A percentile compares a stretch with the other conserved stretches of the same genome.
phyloP scores from a whole-genome alignment of 2,797 vertebrate species.

The Enteromius anoplus region DNA sequence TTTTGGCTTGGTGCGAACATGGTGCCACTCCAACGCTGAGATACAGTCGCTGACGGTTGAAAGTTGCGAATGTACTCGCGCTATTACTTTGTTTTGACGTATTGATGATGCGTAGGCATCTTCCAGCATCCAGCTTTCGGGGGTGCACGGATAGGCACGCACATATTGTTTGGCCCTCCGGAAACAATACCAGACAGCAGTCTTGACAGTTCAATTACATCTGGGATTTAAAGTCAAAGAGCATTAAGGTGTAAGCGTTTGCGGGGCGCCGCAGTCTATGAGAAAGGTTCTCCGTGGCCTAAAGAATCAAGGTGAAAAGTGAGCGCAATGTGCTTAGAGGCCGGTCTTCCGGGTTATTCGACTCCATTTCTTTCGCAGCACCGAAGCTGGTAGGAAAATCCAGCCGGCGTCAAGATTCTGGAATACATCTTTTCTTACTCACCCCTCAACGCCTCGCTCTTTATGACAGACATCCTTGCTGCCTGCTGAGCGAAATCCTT shows the following conservation, averaged over 20 bases:
- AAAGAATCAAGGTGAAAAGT: conserved; percentile 56
- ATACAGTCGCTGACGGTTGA: neutral
- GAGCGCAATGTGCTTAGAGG: conserved; percentile 57
- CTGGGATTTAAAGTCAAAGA: conserved; percentile 61
- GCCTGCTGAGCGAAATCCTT: conserved; percentile 64
- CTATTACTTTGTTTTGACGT: conserved; percentile 46
- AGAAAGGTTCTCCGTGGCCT: conserved; percentile 58
- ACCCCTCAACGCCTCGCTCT: conserved; percentile 63
- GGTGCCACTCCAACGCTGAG: neutral
- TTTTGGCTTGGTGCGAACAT: conserved; percentile 57
- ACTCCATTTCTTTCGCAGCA: conserved; percentile 66
- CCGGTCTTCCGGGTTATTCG: conserved; percentile 68
- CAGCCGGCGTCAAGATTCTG: conserved; percentile 68
- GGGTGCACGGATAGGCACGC: neutral
- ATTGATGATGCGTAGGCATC: conserved; percentile 49
- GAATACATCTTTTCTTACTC: conserved; percentile 66
- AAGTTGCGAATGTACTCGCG: conserved; percentile 41
- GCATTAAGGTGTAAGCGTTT: conserved; percentile 50
- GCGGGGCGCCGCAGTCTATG: conserved; percentile 48
- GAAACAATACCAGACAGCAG: conserved; percentile 51
- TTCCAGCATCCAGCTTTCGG: conserved; percentile 51
- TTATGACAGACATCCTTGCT: conserved; percentile 65
- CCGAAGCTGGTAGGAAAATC: conserved; percentile 64
- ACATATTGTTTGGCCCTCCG: conserved; percentile 57
- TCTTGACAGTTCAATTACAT: conserved; percentile 63